Percentiles rank a stretch among this genome's conserved stretches.
Conservation (phyloP, 2,113 vertebrate genomes). For the Chloebia gouldiae region DNA sequence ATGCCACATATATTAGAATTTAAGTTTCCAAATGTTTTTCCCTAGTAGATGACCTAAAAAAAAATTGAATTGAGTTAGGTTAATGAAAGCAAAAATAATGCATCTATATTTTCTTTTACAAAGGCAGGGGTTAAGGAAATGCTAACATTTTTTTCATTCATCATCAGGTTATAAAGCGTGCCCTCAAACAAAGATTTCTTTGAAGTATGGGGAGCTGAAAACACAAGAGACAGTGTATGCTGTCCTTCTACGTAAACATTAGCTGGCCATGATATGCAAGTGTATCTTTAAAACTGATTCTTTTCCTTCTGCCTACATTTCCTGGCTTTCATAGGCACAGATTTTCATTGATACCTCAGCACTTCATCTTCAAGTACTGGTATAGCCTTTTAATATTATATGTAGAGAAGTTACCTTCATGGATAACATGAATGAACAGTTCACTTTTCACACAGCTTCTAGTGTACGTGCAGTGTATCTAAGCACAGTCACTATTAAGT, state of each 20-base stretch:
- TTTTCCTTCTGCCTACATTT: slow-evolving; percentile 31
- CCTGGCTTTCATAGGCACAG: not conserved
- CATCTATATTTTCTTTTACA: not conserved
- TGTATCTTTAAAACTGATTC: slow-evolving; percentile 36
- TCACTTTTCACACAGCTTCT: not conserved
- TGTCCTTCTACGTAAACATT: slow-evolving; percentile 62
- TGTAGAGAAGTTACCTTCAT: not conserved
- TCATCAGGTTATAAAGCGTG: slow-evolving; percentile 49
- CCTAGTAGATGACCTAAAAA: not conserved
- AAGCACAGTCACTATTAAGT: not conserved
- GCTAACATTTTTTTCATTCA: slow-evolving; percentile 49
- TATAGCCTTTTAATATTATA: not conserved
- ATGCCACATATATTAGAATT: not conserved
- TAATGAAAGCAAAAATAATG: slow-evolving; percentile 22
- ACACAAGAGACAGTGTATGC: slow-evolving; percentile 33
- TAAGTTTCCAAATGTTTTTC: slow-evolving; percentile 13
- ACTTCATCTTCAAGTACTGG: slow-evolving; percentile 10
- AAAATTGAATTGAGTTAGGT: not conserved
- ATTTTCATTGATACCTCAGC: slow-evolving; percentile 2
- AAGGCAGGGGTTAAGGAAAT: slow-evolving; percentile 24
- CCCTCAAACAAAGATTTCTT: slow-evolving; percentile 67
- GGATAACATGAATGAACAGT: not conserved
- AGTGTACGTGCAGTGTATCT: not conserved
- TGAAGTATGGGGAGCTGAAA: slow-evolving; percentile 68
- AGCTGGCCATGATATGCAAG: slow-evolving; percentile 48